Base-by-base conservation (phyloP, 1,140 invertebrate genomes). In the Stegodyphus mimosarum region DNA sequence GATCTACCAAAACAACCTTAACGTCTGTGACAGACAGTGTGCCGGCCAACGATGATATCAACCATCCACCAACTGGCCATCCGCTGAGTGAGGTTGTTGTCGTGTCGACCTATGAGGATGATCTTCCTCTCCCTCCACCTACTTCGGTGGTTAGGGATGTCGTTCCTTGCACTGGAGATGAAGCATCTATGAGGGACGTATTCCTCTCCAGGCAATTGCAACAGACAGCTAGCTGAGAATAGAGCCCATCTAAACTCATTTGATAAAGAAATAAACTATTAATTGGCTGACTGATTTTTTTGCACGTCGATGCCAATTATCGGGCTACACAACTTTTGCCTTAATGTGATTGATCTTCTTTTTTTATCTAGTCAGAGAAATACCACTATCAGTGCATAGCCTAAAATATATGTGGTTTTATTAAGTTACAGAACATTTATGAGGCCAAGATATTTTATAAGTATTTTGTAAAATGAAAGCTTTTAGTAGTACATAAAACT, bases 21-120 rank as follows among this genome's bases (percentile, higher is more conserved):
- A 83, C 80, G n/a, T 74, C 70, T 11, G 80, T 83, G 15, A 83
- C 80, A 7, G 80, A 83, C 80, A 74, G 67, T 33, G 67, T 49
- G 18, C 67, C 66, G 50, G 50, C 76, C 3, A 33, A 33, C 33
- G 33, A 33, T 33, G 33, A 33, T 18, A 76, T 64, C 13, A 60
- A 76, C 10, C 55, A 76, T 48, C 51, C 60, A 17, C 72, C 53
- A 5, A 33, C 33, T 33, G 33, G 33, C 33, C 78, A 81, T 48
- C 78, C 50, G 13, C 71, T 83, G 49, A 64, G 71, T 9, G 80
- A 83, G 53, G 80, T 83, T 33, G 80, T 83, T 6, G 80, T 83
- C 11, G 55, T 83, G 63, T 70, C 66, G 17, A 52, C 51, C n/a
- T 70, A n/a, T 17, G 80, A 64, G 55, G 78, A 60, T 50, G 75